A percentile compares a stretch with the other conserved stretches of the same genome.
Conservation (phyloP, 2,888 invertebrate species). For the Mimachlamys varia region DNA sequence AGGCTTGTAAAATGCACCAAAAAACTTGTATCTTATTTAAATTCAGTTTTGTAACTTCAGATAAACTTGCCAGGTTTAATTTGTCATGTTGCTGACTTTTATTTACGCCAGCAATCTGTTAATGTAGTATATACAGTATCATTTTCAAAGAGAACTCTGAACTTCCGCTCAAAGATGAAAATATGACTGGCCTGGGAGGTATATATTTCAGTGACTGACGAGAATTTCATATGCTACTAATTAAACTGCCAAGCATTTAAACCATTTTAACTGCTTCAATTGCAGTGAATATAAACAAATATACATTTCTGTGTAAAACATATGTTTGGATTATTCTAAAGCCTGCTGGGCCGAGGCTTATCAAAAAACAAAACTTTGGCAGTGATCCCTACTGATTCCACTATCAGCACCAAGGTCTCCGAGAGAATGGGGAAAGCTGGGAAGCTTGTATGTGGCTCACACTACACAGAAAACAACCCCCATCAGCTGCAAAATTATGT, state of each 20-base stretch:
- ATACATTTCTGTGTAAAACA: constrained; percentile 9
- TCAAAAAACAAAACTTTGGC: background rate
- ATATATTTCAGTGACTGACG: background rate
- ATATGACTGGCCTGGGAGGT: background rate
- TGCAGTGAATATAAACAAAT: constrained; percentile 13
- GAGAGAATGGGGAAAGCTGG: background rate
- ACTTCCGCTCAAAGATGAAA: constrained; percentile 11
- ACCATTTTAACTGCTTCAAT: constrained; percentile 24
- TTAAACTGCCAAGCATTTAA: background rate
- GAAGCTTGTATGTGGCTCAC: background rate
- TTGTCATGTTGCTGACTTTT: constrained; percentile 25
- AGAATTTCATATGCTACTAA: constrained; percentile 11
- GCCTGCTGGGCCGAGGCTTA: background rate
- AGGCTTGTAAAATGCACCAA: background rate
- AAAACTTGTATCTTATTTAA: background rate
- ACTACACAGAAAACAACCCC: background rate
- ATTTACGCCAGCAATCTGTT: constrained; percentile 14
- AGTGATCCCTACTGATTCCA: background rate
- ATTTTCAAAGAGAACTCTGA: constrained; percentile 34
- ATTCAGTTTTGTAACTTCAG: constrained; percentile 8
- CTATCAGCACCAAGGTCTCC: background rate
- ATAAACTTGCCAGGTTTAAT: constrained; percentile 20
- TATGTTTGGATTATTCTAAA: constrained; percentile 26
- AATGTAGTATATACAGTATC: constrained; percentile 21
- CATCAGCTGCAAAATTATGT: constrained; percentile 28